Base-by-base conservation (phyloP, 2,888 invertebrate species). In the Orchesellides sinensis region DNA sequence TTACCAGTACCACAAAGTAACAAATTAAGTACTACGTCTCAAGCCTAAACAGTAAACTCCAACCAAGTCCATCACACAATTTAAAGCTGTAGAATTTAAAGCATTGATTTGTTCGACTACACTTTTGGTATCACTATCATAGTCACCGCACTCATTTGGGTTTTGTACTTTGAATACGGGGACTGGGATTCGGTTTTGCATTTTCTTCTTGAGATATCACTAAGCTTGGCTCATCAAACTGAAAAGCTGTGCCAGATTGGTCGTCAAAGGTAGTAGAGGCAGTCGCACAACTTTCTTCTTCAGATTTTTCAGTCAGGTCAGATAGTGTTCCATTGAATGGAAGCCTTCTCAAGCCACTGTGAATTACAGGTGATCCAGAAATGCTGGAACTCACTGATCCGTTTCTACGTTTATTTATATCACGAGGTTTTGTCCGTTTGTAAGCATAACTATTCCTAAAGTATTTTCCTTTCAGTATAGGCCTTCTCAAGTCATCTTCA, bases 301-400 rank as follows among this genome's bases (percentile, higher is more conserved):
- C 83, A 29, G 83, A 78, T 25, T 72, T 65, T 56, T 84, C 85
- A 5, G 85, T 85, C 10, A 85, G 59, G 45, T 85, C 84, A 8
- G 84, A 84, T n/a, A 85, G 45, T 2, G 83, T 74, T 29, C 84
- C 85, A 14, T 70, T 75, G 59, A 68, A 85, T 6, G 70, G 73
- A 12, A 81, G 56, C 23, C 84, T 74, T 56, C 52, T 79, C n/a
- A 79, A 32, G 27, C 79, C 79, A 29, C 70, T 70, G 23, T 79
- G 79, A 2, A 79, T n/a, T 1, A 79, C 23, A 2, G 79, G 79
- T 10, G 65, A 40, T 0, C 54, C 65, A n/a, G 79, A 52, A 29
- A 79, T 27, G 23, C 21, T 29, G 2, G 35, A n/a, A 8, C 29
- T 27, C 0, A 45, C n/a, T 3, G 56, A 32, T 2, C 45, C 35